Evolutionary conservation across 2,888 invertebrate species (phyloP).

Genomic region (Conistra vaccinii): DNA sequence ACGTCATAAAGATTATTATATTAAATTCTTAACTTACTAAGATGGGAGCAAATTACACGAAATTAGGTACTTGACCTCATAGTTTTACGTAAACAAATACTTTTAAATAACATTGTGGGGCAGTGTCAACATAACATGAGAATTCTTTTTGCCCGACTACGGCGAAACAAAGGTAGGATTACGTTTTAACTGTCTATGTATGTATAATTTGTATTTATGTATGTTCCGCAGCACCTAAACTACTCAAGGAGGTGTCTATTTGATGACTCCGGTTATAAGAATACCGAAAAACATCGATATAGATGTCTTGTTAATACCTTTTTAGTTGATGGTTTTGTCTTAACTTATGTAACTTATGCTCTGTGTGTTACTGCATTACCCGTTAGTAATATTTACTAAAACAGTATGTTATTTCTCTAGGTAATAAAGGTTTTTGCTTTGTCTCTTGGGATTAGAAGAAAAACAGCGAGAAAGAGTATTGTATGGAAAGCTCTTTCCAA

Average conservation of each 20-base stretch:
- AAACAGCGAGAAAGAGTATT: not conserved
- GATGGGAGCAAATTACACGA: slow-evolving; percentile 10
- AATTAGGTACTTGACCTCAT: slow-evolving; percentile 31
- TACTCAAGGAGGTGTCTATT: too few species aligned
- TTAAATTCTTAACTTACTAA: slow-evolving; percentile 9
- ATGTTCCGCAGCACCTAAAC: too few species aligned
- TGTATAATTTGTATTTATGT: too few species aligned
- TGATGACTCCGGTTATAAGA: too few species aligned
- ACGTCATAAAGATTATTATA: slow-evolving; percentile 18
- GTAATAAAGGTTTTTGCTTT: not conserved
- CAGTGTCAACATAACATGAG: slow-evolving; percentile 4
- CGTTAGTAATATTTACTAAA: not conserved
- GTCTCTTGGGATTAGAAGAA: slow-evolving; percentile 2
- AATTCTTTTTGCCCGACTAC: not conserved
- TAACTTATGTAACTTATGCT: not conserved
- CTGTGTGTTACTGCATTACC: not conserved
- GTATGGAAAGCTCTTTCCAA: not conserved
- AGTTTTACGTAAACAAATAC: slow-evolving; percentile 19
- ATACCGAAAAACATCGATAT: too few species aligned
- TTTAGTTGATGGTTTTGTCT: too few species aligned
- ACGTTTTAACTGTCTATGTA: too few species aligned
- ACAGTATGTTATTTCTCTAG: not conserved
- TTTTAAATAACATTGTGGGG: slow-evolving; percentile 9
- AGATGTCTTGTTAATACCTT: too few species aligned
- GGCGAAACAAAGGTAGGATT: too few species aligned